Base-by-base conservation (phyloP, 1,140 invertebrate genomes). In the Danaus melanippus region DNA sequence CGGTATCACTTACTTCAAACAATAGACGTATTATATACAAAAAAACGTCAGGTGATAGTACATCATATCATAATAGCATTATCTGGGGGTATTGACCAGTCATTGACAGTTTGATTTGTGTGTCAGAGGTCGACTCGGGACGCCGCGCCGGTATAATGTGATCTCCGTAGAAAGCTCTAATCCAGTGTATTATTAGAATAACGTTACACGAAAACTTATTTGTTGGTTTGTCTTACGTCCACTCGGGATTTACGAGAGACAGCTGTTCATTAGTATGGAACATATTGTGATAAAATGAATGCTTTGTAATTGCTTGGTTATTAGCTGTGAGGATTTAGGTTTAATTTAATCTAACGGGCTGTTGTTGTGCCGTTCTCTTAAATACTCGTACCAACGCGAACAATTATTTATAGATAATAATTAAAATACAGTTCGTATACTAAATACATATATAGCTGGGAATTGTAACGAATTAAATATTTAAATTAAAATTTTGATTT, bases 1-100 rank as follows among this genome's bases (percentile, higher is more conserved):
- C 17, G 42, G 54, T 62, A 69, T 71, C 66, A 62, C 67, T 73
- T 67, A 69, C 67, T 53, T 61, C 74, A 77, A 78, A 81, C 79
- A 81, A 81, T 81, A 67, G 76, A 49, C 53, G 68, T 70, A 77
- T 76, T 76, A 74, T 69, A 61, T 56, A 75, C 56, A 64, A 71
- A 73, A 74, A 66, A 61, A 68, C 21, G 56, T 60, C 46, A 64
- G 60, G 70, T 71, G 71, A 73, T 75, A 74, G 67, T 63, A 60
- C 58, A 54, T 67, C 53, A 60, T 67, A 69, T 60, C 64, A 64
- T 71, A 70, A 69, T 66, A 68, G 62, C 50, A 73, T 71, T 76
- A 64, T 70, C 62, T 49, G 60, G 47, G 56, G 53, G 57, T 74
- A 71, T 74, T 72, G 74, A 63, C 69, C 66, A 75, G 71, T 78